Conservation (phyloP, 2,113 vertebrate species). For the Myanophis thanlyinensis region DNA sequence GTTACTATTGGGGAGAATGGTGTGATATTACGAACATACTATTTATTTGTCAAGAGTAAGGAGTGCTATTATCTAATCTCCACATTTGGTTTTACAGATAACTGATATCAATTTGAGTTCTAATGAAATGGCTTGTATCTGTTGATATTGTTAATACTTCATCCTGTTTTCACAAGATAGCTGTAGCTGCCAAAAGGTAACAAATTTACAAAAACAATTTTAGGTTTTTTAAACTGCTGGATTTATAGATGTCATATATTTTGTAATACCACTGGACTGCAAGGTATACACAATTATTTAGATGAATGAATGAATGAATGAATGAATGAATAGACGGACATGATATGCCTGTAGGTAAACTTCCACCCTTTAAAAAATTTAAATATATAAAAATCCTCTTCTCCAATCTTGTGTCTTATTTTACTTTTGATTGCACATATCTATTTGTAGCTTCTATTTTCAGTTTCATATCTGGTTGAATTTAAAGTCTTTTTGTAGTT, state of each 20-base stretch:
- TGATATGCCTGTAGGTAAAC: background rate
- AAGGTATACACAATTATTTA: background rate
- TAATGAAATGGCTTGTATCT: background rate
- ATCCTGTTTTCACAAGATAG: background rate
- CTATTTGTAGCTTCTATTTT: background rate
- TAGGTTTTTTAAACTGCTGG: background rate
- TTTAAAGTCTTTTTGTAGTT: background rate
- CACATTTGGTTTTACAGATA: background rate
- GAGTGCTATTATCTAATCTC: background rate
- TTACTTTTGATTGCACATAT: background rate
- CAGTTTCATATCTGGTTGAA: background rate
- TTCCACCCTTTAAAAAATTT: background rate
- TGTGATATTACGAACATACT: background rate
- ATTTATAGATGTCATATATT: background rate
- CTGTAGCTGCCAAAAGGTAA: background rate
- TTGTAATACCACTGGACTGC: background rate
- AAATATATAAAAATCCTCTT: background rate
- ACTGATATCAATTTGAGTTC: background rate
- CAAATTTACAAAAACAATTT: background rate
- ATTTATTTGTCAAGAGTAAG: background rate
- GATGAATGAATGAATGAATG: background rate
- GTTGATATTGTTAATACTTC: background rate
- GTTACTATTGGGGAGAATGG: background rate
- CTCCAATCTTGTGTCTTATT: background rate
- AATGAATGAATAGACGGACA: too few species aligned